A percentile compares a stretch with the other conserved stretches of the same genome.
phyloP scores from a whole-genome alignment of 2,113 vertebrate genomes.

The Leucoraja erinaceus region DNA sequence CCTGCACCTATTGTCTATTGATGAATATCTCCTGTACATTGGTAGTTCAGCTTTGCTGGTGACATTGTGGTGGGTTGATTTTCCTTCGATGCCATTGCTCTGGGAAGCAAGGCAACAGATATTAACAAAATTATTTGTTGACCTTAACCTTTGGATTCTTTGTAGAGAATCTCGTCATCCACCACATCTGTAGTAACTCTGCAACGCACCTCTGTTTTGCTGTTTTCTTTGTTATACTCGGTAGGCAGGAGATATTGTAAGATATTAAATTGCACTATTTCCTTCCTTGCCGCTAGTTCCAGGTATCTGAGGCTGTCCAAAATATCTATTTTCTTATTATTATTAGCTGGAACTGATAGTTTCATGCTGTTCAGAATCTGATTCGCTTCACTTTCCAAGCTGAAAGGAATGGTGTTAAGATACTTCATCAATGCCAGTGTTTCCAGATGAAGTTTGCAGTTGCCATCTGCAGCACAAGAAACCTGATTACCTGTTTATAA shows the following conservation, averaged over 20 bases:
- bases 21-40: constrained; percentile 83
- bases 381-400: constrained; percentile 80
- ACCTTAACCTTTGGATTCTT: not conserved
- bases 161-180: constrained; percentile 66
- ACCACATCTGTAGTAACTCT: constrained; percentile 37
- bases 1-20: no score
- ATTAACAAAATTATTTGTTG: constrained; percentile 81
- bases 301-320: constrained; percentile 90
- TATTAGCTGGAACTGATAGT: constrained; percentile 73
- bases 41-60: constrained; percentile 76
- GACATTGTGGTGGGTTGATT: constrained; percentile 67
- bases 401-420: constrained; percentile 70
- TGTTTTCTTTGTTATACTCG: not conserved
- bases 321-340: constrained; percentile 70
- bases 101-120: constrained; percentile 75
- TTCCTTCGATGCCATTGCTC: constrained; percentile 58
- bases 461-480: constrained; percentile 81
- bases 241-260: constrained; percentile 68
- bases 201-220: constrained; percentile 49
- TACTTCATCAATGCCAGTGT: constrained; percentile 75
- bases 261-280: constrained; percentile 70
- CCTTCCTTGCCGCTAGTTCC: constrained; percentile 77
- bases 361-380: constrained; percentile 74
- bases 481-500: constrained; percentile 77
- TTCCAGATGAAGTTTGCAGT: constrained; percentile 68